These are phyloP conservation scores for Luidia sarsii DNA, from an alignment of 53 echinoderm and acorn worm genomes.

Conservation along the genomic window DNA sequence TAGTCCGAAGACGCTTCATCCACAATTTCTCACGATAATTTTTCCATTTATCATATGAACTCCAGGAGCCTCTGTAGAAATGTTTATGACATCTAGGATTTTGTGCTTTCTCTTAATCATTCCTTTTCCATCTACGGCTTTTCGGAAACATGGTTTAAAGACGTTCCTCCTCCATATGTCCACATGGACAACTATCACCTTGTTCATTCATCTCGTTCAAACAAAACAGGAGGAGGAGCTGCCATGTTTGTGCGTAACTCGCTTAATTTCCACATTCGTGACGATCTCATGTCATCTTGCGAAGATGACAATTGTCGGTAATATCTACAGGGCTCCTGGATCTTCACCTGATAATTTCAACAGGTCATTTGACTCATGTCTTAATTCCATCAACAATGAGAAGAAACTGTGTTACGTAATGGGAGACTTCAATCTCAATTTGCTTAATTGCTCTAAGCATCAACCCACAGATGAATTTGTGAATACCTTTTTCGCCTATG, in stretches of 20 bases:
- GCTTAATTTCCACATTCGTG: not conserved
- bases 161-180: not conserved
- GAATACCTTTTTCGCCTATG: slow-evolving; percentile 22
- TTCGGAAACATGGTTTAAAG: slow-evolving; percentile 3
- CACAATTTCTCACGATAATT: too few species aligned
- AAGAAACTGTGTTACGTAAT: too few species aligned
- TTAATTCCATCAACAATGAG: not conserved
- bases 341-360: not conserved
- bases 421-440: too few species aligned
- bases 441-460: too few species aligned
- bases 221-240: slow-evolving; percentile 1
- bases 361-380: not conserved
- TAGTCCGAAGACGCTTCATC: too few species aligned
- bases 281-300: not conserved
- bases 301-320: slow-evolving; percentile 17
- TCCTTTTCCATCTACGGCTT: too few species aligned
- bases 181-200: not conserved
- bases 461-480: too few species aligned
- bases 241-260: slow-evolving; percentile 3
- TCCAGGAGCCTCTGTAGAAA: slow-evolving; percentile 27
- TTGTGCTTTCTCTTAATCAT: not conserved
- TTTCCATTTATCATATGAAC: too few species aligned
- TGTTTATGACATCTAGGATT: slow-evolving; percentile 1
- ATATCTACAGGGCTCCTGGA: slow-evolving; percentile 29
- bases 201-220: slow-evolving; percentile 5